Base-by-base conservation (phyloP, 2,113 vertebrate genomes). In the Phyllopteryx taeniolatus region DNA sequence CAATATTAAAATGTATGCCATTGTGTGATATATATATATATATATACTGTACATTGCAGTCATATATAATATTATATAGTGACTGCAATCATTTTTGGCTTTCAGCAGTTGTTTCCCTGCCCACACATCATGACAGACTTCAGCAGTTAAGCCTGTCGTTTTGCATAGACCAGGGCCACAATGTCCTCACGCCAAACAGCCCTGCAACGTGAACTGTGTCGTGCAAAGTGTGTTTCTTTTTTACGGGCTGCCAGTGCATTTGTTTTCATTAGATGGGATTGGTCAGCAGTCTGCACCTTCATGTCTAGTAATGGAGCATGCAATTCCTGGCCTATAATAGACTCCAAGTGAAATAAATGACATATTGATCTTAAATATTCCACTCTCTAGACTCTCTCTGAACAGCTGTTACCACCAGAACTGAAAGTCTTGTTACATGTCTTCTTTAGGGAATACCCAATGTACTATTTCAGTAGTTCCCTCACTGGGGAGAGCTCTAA, bases 191-290 rank as follows among this genome's bases (percentile, higher is more conserved):
- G 74, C 54, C 71, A 73, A 85, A 77, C 70, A 77, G 85, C 77
- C 77, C 56, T 35, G 73, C 73, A 78, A 82, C 33, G 19, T 82
- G 81, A 83, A 80, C 77, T 75, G 75, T 70, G 44, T 44, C 61
- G 57, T 69, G 82, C 64, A 66, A 31, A 14, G 82, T 71, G 79
- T 71, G 66, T 88, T 89, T 86, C 84, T 88, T 86, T 70, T 85
- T 77, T 71, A 79, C 60, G 22, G 77, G 47, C 53, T 79, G 79
- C 81, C 56, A 89, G 84, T 89, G 74, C 87, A 90, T 91, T 90
- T 90, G 87, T 91, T 91, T 90, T 91, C 90, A 90, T 91, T 91
- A 90, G 85, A 78, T n/a, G 20, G 70, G 85, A 87, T 83, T 83
- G 89, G 88, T 89, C 90, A 86, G 90, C 87, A 88, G 85, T 90